A percentile compares a stretch with the other conserved stretches of the same genome.
Evolutionary conservation across 2,888 invertebrate species (phyloP).

Genomic region (Griposia aprilina): DNA sequence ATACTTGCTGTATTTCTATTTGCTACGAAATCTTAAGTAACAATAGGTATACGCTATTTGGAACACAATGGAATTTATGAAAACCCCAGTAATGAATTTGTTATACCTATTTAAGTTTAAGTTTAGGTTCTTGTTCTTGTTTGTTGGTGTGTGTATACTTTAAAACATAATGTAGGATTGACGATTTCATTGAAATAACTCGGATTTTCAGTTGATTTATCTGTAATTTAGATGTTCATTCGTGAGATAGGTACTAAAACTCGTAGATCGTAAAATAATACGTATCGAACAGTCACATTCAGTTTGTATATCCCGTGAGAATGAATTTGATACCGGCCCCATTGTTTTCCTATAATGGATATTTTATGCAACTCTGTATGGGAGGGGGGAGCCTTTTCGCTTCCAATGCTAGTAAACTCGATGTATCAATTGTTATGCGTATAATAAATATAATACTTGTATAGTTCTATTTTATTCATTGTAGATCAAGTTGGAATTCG

Average conservation of each 20-base stretch:
- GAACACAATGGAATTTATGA: too few species aligned
- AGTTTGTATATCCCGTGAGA: constrained; percentile 55
- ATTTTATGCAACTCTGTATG: constrained; percentile 74
- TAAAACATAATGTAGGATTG: background rate
- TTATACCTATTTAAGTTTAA: background rate
- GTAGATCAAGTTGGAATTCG: background rate
- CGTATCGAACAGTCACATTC: constrained; percentile 50
- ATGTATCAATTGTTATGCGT: constrained; percentile 36
- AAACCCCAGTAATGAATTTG: too few species aligned
- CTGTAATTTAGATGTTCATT: background rate
- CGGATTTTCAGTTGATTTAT: too few species aligned
- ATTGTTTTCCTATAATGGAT: constrained; percentile 69
- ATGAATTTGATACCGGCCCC: constrained; percentile 62
- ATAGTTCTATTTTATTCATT: background rate
- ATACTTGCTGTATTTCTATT: too few species aligned
- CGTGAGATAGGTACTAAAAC: background rate
- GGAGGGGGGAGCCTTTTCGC: constrained; percentile 50
- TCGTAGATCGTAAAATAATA: constrained; percentile 43
- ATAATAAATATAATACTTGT: constrained; percentile 17
- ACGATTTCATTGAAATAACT: background rate
- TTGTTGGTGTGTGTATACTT: too few species aligned
- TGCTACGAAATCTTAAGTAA: too few species aligned
- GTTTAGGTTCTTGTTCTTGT: background rate
- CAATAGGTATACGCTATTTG: too few species aligned
- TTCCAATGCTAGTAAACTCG: constrained; percentile 21